Percentiles rank a stretch among this genome's conserved stretches.
Conservation (phyloP, 2,888 invertebrate species). For the Drosophila bunnanda region DNA sequence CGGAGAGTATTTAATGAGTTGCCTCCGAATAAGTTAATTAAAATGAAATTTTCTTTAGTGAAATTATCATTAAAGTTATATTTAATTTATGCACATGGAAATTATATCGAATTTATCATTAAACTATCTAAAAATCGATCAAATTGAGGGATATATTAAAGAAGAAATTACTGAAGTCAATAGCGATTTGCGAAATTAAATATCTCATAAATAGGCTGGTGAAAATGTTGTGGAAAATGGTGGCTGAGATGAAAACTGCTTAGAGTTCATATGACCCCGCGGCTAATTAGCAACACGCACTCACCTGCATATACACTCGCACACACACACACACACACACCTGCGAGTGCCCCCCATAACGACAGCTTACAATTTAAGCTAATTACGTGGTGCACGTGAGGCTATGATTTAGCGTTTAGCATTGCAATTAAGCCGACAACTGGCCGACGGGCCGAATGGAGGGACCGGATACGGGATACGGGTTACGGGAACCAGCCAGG, state of each 20-base stretch:
- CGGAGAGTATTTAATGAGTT: conserved; percentile 1
- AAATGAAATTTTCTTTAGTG: no score
- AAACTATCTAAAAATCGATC: not conserved
- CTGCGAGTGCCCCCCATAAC: conserved; percentile 48
- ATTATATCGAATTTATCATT: not conserved
- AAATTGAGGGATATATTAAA: not conserved
- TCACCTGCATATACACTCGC: conserved; percentile 15
- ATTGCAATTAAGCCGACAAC: conserved; percentile 69
- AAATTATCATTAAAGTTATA: not conserved
- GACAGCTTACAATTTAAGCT: conserved; percentile 76
- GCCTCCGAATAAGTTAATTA: not conserved
- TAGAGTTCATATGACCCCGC: conserved; percentile 19
- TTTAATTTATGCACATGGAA: no score
- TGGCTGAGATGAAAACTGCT: not conserved
- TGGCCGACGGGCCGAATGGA: conserved; percentile 5
- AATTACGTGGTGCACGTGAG: conserved; percentile 78
- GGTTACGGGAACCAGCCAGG: no score
- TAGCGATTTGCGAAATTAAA: not conserved
- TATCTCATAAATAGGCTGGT: not conserved
- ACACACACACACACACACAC: conserved; percentile 12
- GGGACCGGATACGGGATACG: not conserved
- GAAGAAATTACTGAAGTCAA: not conserved
- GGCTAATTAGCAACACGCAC: conserved; percentile 35
- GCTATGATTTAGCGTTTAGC: conserved; percentile 78
- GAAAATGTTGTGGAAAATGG: conserved; percentile 5